Evolutionary conservation across 2,797 vertebrate genomes (phyloP), one percentile per base, ranked within the genome.

Genomic region (Synaphobranchus kaupii): DNA sequence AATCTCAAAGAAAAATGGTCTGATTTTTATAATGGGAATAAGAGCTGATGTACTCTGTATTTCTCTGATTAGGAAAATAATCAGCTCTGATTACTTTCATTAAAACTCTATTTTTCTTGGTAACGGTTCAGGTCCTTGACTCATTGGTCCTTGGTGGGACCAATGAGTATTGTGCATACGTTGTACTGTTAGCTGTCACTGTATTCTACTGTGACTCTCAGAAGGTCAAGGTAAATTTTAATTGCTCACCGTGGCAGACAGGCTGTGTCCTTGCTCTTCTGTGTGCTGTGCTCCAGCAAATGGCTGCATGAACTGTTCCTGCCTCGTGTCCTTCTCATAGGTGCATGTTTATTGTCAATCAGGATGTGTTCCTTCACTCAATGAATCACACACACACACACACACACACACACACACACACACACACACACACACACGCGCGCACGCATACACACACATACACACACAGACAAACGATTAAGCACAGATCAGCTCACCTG

Each of bases 161-260:
- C n/a, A n/a, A n/a, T n/a, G n/a, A n/a, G n/a, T n/a, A n/a, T 44
- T 76, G 15, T 76, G 4, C 44, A 20, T 44, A 13, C 34, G 5
- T 15, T 76, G 31, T 1, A 44, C 34, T 17, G 71, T 44, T 76
- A 4, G 71, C 71, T 44, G 12, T 76, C 85, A 90, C 90, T 92
- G 89, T 87, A 86, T 83, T 48, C 87, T 84, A 82, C 82, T 89
- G 82, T 90, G 86, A 85, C 85, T 86, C 87, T 82, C 28, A 80
- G 87, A 87, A 47, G 3, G 76, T 12, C 0, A 25, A 25, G n/a
- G 22, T 2, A 17, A 48, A 10, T 80, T 80, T 10, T 73, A 20
- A 34, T 31, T 73, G 68, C n/a, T 34, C 34, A 0, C 68, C 12
- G 68, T 34, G 15, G 31, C 31, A 34, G 68, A 34, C 22, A n/a